Evolutionary conservation across 2,113 vertebrate genomes (phyloP).

Genomic region (Sinocyclocheilus maitianheensis): DNA sequence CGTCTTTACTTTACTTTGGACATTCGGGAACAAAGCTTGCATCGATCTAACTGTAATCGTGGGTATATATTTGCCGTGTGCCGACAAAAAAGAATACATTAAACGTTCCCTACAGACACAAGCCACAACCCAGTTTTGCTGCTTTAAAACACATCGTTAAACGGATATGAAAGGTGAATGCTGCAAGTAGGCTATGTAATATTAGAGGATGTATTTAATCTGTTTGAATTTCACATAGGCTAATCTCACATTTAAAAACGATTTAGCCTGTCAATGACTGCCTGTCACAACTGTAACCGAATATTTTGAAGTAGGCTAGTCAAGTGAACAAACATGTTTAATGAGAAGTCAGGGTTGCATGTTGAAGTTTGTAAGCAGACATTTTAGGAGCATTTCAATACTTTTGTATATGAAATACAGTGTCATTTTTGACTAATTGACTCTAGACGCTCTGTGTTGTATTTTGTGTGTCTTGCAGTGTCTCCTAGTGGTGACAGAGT

Average conservation of each 20-base stretch:
- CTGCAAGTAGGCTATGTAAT: neutral
- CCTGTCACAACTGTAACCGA: neutral
- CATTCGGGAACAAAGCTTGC: neutral
- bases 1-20: neutral
- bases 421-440: neutral
- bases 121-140: no score
- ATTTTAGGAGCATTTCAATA: neutral
- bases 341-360: neutral
- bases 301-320: neutral
- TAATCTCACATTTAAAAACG: neutral
- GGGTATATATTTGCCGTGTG: neutral
- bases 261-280: neutral
- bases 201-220: neutral
- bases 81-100: neutral
- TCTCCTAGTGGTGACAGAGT: conserved; percentile 33
- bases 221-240: neutral
- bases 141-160: neutral
- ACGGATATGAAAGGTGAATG: neutral
- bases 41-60: neutral
- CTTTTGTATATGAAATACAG: neutral
- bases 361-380: neutral
- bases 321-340: neutral
- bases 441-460: neutral
- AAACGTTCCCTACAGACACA: no score
- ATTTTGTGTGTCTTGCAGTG: conserved; percentile 24